phyloP scores from a whole-genome alignment of 2,113 vertebrate genomes.

The Sinocyclocheilus anophthalmus region DNA sequence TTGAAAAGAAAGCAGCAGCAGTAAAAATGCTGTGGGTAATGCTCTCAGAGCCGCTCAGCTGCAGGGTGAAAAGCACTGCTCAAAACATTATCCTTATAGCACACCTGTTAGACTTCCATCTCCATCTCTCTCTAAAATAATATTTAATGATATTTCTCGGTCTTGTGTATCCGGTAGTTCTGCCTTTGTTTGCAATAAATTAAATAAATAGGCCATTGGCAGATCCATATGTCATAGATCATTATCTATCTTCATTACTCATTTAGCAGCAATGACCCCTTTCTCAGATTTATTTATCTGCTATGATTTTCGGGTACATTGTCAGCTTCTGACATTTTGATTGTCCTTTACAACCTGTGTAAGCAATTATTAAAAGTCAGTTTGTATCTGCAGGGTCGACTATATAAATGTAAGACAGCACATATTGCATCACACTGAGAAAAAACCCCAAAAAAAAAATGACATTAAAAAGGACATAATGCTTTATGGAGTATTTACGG shows the following conservation, averaged over 20 bases:
- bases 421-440: neutral
- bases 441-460: no score
- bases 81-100: neutral
- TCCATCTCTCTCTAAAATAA: neutral
- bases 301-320: neutral
- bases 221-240: neutral
- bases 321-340: neutral
- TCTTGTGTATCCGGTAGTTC: neutral
- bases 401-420: neutral
- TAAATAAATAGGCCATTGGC: neutral
- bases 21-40: slow-evolving; percentile 1
- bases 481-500: neutral
- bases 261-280: neutral
- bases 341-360: neutral
- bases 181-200: neutral
- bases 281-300: neutral
- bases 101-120: neutral
- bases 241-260: neutral
- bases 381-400: neutral
- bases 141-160: neutral
- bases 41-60: neutral
- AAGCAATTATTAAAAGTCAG: neutral
- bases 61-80: neutral
- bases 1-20: slow-evolving; percentile 11
- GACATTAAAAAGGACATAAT: neutral